Base-by-base conservation (phyloP, 2,888 invertebrate genomes). In the Pedicia rivosa region DNA sequence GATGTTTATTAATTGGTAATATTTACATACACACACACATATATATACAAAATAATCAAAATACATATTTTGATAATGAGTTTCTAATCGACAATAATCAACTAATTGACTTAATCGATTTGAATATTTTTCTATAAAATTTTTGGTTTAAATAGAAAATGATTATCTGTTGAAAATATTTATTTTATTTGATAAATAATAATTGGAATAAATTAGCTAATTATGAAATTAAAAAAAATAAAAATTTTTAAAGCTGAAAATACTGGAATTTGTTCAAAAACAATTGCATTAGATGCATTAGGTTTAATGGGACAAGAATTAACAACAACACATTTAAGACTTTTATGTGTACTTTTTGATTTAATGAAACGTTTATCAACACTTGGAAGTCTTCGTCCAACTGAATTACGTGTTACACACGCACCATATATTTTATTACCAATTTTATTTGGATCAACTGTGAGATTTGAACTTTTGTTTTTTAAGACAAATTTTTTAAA, bases 341-440 rank as follows among this genome's bases (percentile, higher is more conserved):
- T 43, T 15, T 39, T 43, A 25, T 25, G 40, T 3, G 26, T 27
- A 12, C 12, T 43, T 6, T 37, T 43, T 40, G 42, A 40, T 25
- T 20, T 43, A 33, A 42, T 43, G 39, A 40, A 31, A 29, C 36
- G 35, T 2, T 16, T 43, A 27, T 43, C 43, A 35, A 43, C 43
- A 8, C 14, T 33, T 17, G 43, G 43, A 10, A 40, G 40, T 22
- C 32, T 43, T 12, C 38, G 33, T 12, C 43, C 43, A 25, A 42
- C 42, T 9, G 43, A 43, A 28, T n/a, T 43, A 5, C 35, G 42
- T 13, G 40, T 43, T 2, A 42, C 41, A 8, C 39, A 43, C 36
- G 43, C 40, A 26, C 43, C 43, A 20, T 43, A 40, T 29, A 22
- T 43, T 16, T 14, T 43, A 16, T 37, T 43, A 30, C 43, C 43